A percentile compares a stretch with the other conserved stretches of the same genome.
Evolutionary conservation across 2,888 invertebrate genomes (phyloP).

Genomic region (Cheilosia grossa): DNA sequence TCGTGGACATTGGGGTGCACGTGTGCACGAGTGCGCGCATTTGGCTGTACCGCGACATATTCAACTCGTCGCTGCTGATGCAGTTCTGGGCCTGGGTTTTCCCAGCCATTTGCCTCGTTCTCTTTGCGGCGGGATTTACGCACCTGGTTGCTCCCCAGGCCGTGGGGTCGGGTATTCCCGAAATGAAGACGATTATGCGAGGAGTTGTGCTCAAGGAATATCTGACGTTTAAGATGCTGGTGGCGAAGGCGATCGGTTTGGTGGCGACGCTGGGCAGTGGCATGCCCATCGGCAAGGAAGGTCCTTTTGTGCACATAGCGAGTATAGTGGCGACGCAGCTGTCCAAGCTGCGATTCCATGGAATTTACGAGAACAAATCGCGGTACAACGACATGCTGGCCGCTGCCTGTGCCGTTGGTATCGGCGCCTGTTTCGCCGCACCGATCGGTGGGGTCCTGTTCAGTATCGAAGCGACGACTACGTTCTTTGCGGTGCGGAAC

Average conservation of each 20-base stretch:
- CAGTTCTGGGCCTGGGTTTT: conserved; percentile 98
- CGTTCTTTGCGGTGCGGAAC: conserved; percentile 98
- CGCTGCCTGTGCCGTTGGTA: conserved; percentile 98
- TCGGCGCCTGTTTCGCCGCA: conserved; percentile 96
- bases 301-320: conserved; percentile 99
- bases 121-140: conserved; percentile 98
- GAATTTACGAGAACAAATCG: conserved; percentile 97
- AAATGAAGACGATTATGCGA: conserved; percentile 98
- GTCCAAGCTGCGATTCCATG: conserved; percentile 96
- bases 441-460: conserved; percentile 99
- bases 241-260: conserved; percentile 97
- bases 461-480: conserved; percentile 99
- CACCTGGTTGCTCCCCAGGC: conserved; percentile 98
- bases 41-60: conserved; percentile 95
- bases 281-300: conserved; percentile 98
- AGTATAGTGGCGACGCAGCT: conserved; percentile 97
- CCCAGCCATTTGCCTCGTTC: conserved; percentile 94
- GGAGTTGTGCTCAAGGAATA: conserved; percentile 99
- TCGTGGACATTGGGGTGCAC: conserved; percentile 96
- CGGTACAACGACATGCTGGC: conserved; percentile 98
- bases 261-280: conserved; percentile 98
- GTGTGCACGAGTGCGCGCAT: conserved; percentile 96
- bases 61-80: conserved; percentile 90
- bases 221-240: conserved; percentile 95
- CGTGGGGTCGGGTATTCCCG: conserved; percentile 98